A percentile compares a stretch with the other conserved stretches of the same genome.
These are phyloP conservation scores for Ephialtes manifestator DNA, from an alignment of 2,888 invertebrate genomes.

Conservation along the genomic window DNA sequence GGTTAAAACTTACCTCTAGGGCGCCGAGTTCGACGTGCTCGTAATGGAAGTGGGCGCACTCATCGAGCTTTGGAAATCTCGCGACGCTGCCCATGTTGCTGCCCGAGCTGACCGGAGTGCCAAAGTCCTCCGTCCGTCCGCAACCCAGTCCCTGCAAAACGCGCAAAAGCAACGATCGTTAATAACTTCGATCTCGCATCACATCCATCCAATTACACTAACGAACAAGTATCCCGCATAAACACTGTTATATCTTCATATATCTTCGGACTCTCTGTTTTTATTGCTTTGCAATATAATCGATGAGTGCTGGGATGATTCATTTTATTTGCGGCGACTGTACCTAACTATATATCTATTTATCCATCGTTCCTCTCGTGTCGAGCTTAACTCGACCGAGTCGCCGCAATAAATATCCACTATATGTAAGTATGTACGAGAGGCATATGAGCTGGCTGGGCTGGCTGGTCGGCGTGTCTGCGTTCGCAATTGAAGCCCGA, in stretches of 20 bases:
- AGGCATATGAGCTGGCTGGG: constrained; percentile 14
- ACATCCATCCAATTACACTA: constrained; percentile 32
- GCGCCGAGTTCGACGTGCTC: constrained; percentile 96
- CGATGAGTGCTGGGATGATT: constrained; percentile 50
- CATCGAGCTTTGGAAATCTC: constrained; percentile 94
- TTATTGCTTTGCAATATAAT: constrained; percentile 33
- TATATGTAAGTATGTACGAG: constrained; percentile 13
- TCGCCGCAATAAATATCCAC: constrained; percentile 62
- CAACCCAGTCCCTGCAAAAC: constrained; percentile 79
- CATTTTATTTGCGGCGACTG: constrained; percentile 42
- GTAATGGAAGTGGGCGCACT: constrained; percentile 99
- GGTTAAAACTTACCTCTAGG: constrained; percentile 89
- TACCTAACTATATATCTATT: constrained; percentile 41
- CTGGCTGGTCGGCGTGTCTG: constrained; percentile 69
- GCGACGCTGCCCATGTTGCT: constrained; percentile 84
- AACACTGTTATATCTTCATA: constrained; percentile 17
- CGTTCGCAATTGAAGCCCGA: constrained; percentile 75
- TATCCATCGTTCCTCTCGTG: constrained; percentile 43
- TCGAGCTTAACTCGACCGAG: constrained; percentile 41
- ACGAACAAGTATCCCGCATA: constrained; percentile 27
- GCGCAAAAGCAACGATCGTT: constrained; percentile 16
- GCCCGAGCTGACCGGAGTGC: constrained; percentile 81
- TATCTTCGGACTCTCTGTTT: constrained; percentile 11
- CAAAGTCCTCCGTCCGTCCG: constrained; percentile 81
- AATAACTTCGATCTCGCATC: constrained; percentile 27